These are phyloP conservation scores for Mamestra configurata DNA, from an alignment of 1,140 invertebrate genomes.

Conservation along the genomic window DNA sequence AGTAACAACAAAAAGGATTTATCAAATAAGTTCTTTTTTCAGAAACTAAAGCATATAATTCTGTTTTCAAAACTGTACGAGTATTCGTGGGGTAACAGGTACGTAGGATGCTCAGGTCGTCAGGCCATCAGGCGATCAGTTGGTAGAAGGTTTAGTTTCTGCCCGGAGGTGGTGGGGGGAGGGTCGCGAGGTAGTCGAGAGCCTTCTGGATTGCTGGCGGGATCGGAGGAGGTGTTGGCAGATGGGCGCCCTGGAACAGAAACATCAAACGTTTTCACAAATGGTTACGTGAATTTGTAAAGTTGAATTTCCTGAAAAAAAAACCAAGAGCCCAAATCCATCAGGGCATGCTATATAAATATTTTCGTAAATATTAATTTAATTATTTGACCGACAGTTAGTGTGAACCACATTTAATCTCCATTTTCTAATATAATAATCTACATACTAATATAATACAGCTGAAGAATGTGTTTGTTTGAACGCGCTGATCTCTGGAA, in stretches of 20 bases:
- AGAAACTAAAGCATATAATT: conserved; percentile 23
- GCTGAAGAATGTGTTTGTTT: too few relatives aligned
- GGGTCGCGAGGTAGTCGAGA: conserved; percentile 75
- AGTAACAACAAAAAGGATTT: background rate
- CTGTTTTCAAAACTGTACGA: conserved; percentile 49
- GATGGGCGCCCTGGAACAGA: conserved; percentile 85
- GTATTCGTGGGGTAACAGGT: conserved; percentile 51
- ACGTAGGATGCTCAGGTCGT: conserved; percentile 42
- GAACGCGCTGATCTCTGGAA: too few relatives aligned
- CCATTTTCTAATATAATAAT: too few relatives aligned
- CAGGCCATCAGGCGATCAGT: conserved; percentile 24
- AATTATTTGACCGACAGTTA: too few relatives aligned
- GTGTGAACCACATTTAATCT: too few relatives aligned
- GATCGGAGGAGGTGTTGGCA: conserved; percentile 90
- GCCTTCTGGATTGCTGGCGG: conserved; percentile 83
- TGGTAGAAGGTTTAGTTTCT: conserved; percentile 55
- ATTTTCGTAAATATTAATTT: too few relatives aligned
- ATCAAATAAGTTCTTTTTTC: background rate
- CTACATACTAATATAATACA: too few relatives aligned
- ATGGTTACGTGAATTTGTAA: background rate
- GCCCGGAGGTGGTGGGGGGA: conserved; percentile 64
- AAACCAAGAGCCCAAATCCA: too few relatives aligned
- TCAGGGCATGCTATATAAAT: too few relatives aligned
- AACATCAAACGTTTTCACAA: background rate
- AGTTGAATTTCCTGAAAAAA: too few relatives aligned